Conservation (phyloP, 2,113 vertebrate genomes). For the Labeo catla region DNA sequence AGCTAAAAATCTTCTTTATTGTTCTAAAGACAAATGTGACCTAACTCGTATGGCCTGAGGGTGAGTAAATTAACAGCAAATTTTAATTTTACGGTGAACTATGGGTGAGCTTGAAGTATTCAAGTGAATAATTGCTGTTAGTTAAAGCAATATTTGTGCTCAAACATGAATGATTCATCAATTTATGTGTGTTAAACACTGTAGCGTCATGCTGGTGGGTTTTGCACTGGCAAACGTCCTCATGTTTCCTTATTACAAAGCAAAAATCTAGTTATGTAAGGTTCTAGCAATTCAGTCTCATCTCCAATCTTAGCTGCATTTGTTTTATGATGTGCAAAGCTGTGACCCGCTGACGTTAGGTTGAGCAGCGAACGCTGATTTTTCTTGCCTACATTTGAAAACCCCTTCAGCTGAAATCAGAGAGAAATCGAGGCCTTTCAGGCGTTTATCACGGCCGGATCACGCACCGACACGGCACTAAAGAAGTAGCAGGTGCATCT, state of each 20-base stretch:
- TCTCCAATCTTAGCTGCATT: not conserved
- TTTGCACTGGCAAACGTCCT: not conserved
- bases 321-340: not conserved
- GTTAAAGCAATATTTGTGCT: not conserved
- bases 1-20: no score
- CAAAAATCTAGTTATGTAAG: not conserved
- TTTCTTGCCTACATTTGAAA: not conserved
- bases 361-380: not conserved
- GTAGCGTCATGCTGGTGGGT: not conserved
- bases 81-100: no score
- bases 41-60: no score
- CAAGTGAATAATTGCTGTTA: not conserved
- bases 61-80: no score
- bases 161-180: not conserved
- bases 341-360: not conserved
- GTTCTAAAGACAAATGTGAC: no score
- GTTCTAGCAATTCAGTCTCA: not conserved
- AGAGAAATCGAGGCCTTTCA: not conserved
- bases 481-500: slow-evolving; percentile 54
- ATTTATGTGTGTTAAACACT: not conserved
- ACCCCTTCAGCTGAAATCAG: not conserved
- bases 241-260: not conserved
- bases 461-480: slow-evolving; percentile 19
- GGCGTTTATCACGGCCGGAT: not conserved
- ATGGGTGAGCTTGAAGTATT: not conserved